Base-by-base conservation (phyloP, 1,140 invertebrate species). In the Aphaenogaster floridana region DNA sequence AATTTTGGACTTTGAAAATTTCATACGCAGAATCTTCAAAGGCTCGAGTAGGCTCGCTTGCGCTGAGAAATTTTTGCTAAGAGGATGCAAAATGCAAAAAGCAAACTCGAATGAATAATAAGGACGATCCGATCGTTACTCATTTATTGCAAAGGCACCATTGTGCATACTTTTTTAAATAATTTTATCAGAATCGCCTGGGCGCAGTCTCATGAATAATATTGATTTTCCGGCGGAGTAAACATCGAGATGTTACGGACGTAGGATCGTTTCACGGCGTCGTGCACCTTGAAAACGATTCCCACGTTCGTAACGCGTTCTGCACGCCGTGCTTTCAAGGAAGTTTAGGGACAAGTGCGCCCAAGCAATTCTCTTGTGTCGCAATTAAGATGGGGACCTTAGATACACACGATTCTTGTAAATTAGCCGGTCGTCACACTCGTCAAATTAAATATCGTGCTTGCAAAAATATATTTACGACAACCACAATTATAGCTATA, bases 261-360 rank as follows among this genome's bases (percentile, higher is more conserved):
- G 59, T 39, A 21, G 59, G 63, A 88, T 81, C 52, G 90, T 89
- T 91, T 91, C 90, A 91, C 90, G 90, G 90, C 85, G n/a, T 64
- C 76, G 77, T 86, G 90, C 90, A 91, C 86, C 89, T 91, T 87
- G 80, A 81, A 88, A 86, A 89, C 79, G 71, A 91, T 91, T 91
- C 90, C 90, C 90, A 91, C 90, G 90, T 91, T 91, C 87, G 90
- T 91, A 91, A 90, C 89, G 90, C 89, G 86, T 88, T 88, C 71
- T 71, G 89, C 61, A 13, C 68, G 64, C 57, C 87, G 87, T 34
- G 87, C 79, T 86, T 90, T 86, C 76, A 64, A 84, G 52, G 66
- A 68, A 90, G 85, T 66, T 90, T 87, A 89, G 84, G 72, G 48
- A 59, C 84, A 57, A 87, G 39, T 57, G 80, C 80, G 71, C 54